These are phyloP conservation scores for Pleuronectes platessa DNA, from an alignment of 2,113 vertebrate genomes.

Conservation along the genomic window DNA sequence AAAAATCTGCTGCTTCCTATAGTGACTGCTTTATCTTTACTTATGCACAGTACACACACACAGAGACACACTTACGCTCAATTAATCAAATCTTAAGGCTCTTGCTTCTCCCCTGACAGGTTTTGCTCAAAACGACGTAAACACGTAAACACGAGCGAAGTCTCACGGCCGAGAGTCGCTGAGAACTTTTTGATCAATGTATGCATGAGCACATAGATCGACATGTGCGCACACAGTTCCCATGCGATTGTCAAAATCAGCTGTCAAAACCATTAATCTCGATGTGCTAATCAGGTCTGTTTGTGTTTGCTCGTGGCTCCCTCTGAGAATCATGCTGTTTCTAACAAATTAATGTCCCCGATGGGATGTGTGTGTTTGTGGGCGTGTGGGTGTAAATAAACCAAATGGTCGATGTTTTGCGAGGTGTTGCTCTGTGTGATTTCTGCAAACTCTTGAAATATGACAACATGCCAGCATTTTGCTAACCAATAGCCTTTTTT, in stretches of 20 bases:
- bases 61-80: background rate
- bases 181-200: slow-evolving; percentile 37
- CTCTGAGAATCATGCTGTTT: slow-evolving; percentile 64
- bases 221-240: background rate
- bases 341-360: slow-evolving; percentile 66
- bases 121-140: slow-evolving; percentile 5
- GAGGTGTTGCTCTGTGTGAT: slow-evolving; percentile 45
- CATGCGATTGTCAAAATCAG: slow-evolving; percentile 31
- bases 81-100: slow-evolving; percentile 1
- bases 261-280: slow-evolving; percentile 62
- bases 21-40: background rate
- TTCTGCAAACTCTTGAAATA: slow-evolving; percentile 30
- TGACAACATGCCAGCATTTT: slow-evolving; percentile 28
- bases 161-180: slow-evolving; percentile 2
- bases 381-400: slow-evolving; percentile 50
- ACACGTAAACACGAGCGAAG: background rate
- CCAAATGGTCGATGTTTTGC: slow-evolving; percentile 37
- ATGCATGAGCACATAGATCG: background rate
- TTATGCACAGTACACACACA: background rate
- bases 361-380: slow-evolving; percentile 13
- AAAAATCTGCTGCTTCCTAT: background rate
- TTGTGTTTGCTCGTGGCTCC: slow-evolving; percentile 61
- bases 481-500: slow-evolving; percentile 4
- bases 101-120: background rate
- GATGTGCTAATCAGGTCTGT: slow-evolving; percentile 67